Percentiles rank a stretch among this genome's conserved stretches.
phyloP scores from a whole-genome alignment of 2,888 invertebrate species.

The Lithophane ornitopus region DNA sequence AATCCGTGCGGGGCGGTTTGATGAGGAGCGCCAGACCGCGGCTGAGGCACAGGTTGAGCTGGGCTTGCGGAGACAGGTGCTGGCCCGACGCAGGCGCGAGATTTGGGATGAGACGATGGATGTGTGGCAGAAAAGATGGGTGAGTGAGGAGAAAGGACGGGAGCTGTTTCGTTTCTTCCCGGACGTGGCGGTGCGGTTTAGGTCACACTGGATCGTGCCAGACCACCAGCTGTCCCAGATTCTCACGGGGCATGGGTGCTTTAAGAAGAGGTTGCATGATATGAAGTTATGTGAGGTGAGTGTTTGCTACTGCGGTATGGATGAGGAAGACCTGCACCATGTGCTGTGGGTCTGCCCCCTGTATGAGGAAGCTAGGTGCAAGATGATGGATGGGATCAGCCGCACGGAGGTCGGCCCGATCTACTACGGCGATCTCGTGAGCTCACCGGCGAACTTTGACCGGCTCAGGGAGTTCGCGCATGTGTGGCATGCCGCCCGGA shows the following conservation, averaged over 20 bases:
- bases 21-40: not conserved
- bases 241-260: constrained; percentile 50
- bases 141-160: constrained; percentile 13
- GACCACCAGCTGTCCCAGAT: constrained; percentile 60
- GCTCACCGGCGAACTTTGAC: too few species aligned
- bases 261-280: constrained; percentile 45
- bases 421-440: too few species aligned
- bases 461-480: too few species aligned
- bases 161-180: constrained; percentile 63
- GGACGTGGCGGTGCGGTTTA: constrained; percentile 53
- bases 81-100: not conserved
- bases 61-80: not conserved
- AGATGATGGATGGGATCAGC: constrained; percentile 2
- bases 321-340: constrained; percentile 27
- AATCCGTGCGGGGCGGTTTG: not conserved
- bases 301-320: constrained; percentile 29
- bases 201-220: constrained; percentile 35
- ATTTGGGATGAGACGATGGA: not conserved
- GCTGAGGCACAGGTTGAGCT: not conserved
- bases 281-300: constrained; percentile 40
- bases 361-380: not conserved
- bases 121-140: constrained; percentile 11
- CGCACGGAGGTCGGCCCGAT: not conserved
- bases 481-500: too few species aligned
- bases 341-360: constrained; percentile 24